phyloP scores from a whole-genome alignment of 1,140 invertebrate genomes.

The Leptinotarsa lineolata region DNA sequence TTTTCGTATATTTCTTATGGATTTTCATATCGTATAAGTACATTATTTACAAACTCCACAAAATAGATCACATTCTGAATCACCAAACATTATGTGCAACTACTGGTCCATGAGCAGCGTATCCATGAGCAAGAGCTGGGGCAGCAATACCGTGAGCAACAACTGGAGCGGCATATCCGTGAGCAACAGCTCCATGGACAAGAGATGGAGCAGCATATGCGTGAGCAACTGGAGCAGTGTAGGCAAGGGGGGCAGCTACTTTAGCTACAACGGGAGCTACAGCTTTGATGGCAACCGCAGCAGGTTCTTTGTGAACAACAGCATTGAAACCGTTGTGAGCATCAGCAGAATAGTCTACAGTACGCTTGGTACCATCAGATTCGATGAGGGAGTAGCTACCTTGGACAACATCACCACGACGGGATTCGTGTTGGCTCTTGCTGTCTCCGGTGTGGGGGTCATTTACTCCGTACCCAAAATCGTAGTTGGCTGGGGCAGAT shows the following conservation, averaged over 20 bases:
- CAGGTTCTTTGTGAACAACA: constrained; percentile 50
- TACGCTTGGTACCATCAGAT: constrained; percentile 65
- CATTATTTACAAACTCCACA: background rate
- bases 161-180: background rate
- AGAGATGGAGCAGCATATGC: constrained; percentile 36
- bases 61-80: constrained; percentile 49
- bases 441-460: constrained; percentile 59
- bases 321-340: background rate
- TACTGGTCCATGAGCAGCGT: constrained; percentile 64
- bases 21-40: constrained; percentile 54
- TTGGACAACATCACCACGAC: constrained; percentile 40
- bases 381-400: constrained; percentile 68
- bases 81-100: constrained; percentile 48
- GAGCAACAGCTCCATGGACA: constrained; percentile 28
- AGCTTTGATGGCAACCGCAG: constrained; percentile 13
- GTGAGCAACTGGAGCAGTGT: background rate
- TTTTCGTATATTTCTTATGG: background rate
- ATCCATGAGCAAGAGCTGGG: constrained; percentile 5
- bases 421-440: constrained; percentile 43
- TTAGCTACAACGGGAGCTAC: constrained; percentile 12
- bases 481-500: constrained; percentile 32
- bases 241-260: background rate
- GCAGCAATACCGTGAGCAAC: constrained; percentile 50
- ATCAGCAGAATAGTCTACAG: constrained; percentile 59
- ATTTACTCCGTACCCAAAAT: constrained; percentile 48